A percentile compares a stretch with the other conserved stretches of the same genome.
Evolutionary conservation across 2,113 vertebrate species (phyloP).

Genomic region (Chaenogobius annularis): DNA sequence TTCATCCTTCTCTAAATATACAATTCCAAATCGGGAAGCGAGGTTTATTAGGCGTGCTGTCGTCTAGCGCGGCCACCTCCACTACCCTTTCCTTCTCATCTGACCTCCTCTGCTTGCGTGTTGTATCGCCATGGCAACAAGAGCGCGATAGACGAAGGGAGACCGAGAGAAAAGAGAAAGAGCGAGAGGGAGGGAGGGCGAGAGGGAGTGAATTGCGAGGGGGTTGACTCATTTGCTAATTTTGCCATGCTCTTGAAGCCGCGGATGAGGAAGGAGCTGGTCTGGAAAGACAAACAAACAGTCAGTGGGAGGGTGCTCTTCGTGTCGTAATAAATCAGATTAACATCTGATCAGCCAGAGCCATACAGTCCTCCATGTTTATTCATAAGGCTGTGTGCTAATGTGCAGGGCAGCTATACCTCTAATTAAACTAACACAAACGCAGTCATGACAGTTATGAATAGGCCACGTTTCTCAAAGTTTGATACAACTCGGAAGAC

Average conservation of each 20-base stretch:
- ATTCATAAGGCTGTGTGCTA: not conserved
- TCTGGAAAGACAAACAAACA: conserved; percentile 36
- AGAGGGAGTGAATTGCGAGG: conserved; percentile 4
- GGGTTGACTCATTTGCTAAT: conserved; percentile 69
- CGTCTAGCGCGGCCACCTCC: conserved; percentile 53
- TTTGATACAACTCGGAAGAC: no score
- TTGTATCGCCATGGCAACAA: conserved; percentile 78
- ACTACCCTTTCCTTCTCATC: conserved; percentile 63
- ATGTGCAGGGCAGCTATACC: not conserved
- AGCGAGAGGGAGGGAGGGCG: not conserved
- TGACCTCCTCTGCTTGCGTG: conserved; percentile 75
- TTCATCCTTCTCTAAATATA: conserved; percentile 46
- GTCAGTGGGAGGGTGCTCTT: conserved; percentile 15
- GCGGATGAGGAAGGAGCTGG: conserved; percentile 42
- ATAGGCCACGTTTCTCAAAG: not conserved
- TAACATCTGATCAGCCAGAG: not conserved
- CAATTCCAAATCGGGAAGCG: conserved; percentile 52
- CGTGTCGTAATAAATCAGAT: conserved; percentile 4
- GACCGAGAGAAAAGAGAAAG: conserved; percentile 3
- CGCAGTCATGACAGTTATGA: not conserved
- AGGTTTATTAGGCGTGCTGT: conserved; percentile 62
- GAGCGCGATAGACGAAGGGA: conserved; percentile 51
- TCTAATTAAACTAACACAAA: not conserved
- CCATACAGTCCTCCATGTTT: not conserved
- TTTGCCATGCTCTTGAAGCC: conserved; percentile 65